Percentiles rank a stretch among this genome's conserved stretches.
Evolutionary conservation across 2,888 invertebrate genomes (phyloP).

Genomic region (Automeris io): DNA sequence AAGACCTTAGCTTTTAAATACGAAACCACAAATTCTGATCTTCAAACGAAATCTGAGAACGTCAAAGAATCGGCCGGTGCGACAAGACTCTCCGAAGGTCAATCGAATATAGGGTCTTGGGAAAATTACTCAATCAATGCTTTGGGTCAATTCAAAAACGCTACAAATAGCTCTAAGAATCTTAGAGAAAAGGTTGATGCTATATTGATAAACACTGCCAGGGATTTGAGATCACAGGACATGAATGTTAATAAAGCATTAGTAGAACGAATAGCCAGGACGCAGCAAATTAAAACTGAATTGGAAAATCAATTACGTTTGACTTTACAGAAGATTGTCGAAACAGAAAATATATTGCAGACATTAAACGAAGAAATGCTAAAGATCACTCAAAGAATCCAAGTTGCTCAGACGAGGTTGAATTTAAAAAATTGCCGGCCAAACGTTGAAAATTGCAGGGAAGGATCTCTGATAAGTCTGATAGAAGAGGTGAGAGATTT

Average conservation of each 20-base stretch:
- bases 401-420: constrained; percentile 64
- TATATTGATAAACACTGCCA: constrained; percentile 83
- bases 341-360: constrained; percentile 60
- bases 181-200: constrained; percentile 84
- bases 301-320: constrained; percentile 82
- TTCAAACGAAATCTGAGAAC: constrained; percentile 82
- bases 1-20: constrained; percentile 88
- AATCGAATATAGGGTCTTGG: constrained; percentile 90
- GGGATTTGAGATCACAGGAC: constrained; percentile 88
- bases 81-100: constrained; percentile 86
- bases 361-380: constrained; percentile 60
- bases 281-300: constrained; percentile 83
- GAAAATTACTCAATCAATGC: constrained; percentile 87
- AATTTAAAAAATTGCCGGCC: constrained; percentile 59
- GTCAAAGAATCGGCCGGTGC: constrained; percentile 88
- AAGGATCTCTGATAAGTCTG: constrained; percentile 56
- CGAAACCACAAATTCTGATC: constrained; percentile 82
- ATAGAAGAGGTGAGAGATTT: constrained; percentile 64
- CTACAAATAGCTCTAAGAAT: constrained; percentile 82
- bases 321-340: constrained; percentile 60
- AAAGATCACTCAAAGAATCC: constrained; percentile 58
- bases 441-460: constrained; percentile 63
- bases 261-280: constrained; percentile 82
- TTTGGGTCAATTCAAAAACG: constrained; percentile 83
- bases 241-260: constrained; percentile 86